A percentile compares a stretch with the other conserved stretches of the same genome.
Evolutionary conservation across 2,888 invertebrate species (phyloP).

Genomic region (Teinopalpus imperialis): DNA sequence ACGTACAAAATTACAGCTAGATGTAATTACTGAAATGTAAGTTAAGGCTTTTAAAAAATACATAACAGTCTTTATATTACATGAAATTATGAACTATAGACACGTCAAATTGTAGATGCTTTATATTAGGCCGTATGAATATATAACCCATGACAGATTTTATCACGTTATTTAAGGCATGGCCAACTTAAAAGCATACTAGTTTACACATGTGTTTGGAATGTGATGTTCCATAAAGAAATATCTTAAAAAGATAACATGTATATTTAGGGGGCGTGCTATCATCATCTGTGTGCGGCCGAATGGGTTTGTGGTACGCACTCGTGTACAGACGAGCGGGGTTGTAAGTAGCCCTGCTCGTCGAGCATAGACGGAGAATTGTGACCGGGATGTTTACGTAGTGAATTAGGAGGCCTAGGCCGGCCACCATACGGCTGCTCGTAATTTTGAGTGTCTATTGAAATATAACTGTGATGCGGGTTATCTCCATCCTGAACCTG

Average conservation of each 20-base stretch:
- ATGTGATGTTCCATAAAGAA: conserved; percentile 75
- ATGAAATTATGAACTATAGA: conserved; percentile 19
- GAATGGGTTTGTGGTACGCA: conserved; percentile 77
- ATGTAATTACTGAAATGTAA: conserved; percentile 11
- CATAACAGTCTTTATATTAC: conserved; percentile 24
- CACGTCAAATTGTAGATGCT: conserved; percentile 32
- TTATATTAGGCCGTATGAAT: conserved; percentile 57
- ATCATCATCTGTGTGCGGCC: conserved; percentile 72
- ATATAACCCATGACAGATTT: conserved; percentile 49
- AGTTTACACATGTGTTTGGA: conserved; percentile 75
- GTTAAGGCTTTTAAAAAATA: conserved; percentile 16
- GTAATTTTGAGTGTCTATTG: conserved; percentile 83
- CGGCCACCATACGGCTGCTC: conserved; percentile 75
- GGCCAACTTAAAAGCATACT: conserved; percentile 60
- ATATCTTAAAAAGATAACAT: conserved; percentile 67
- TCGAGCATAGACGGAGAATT: conserved; percentile 74
- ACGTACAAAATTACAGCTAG: conserved; percentile 23
- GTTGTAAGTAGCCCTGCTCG: conserved; percentile 79
- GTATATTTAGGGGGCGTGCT: conserved; percentile 55
- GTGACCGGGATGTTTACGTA: conserved; percentile 69
- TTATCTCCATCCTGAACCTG: conserved; percentile 85
- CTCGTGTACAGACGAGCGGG: conserved; percentile 75
- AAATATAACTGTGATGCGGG: conserved; percentile 86
- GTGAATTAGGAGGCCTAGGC: conserved; percentile 69
- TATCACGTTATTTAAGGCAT: conserved; percentile 66